phyloP scores from a whole-genome alignment of 2,888 invertebrate species.

The Caenorhabditis macrosperma region DNA sequence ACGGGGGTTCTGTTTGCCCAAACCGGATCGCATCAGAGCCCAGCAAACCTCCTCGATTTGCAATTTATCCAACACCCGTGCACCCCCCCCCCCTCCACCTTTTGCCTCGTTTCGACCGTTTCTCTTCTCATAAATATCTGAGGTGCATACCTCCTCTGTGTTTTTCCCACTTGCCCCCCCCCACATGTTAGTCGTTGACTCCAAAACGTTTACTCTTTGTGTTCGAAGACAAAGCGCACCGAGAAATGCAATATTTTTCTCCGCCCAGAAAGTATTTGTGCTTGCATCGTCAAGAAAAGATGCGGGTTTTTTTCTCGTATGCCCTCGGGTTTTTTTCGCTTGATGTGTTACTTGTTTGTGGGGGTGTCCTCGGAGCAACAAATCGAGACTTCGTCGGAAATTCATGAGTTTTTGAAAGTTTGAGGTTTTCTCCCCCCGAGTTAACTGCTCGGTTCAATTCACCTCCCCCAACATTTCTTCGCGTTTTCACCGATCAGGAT shows the following conservation, averaged over 20 bases:
- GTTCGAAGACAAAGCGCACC: not conserved
- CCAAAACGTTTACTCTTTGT: slow-evolving; percentile 17
- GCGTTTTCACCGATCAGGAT: too few relatives aligned
- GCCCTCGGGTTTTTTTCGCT: slow-evolving; percentile 13
- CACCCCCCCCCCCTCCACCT: too few relatives aligned
- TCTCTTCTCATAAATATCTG: slow-evolving; percentile 4
- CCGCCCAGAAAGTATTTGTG: slow-evolving; percentile 14
- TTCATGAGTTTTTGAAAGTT: slow-evolving; percentile 37
- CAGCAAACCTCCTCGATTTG: not conserved
- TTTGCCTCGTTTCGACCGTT: slow-evolving; percentile 14
- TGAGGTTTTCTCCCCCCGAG: not conserved
- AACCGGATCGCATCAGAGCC: slow-evolving; percentile 23
- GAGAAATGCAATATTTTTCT: slow-evolving; percentile 16
- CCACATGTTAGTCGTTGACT: slow-evolving; percentile 11
- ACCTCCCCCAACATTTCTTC: not conserved
- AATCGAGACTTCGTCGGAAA: slow-evolving; percentile 18
- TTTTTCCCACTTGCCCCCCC: slow-evolving; percentile 1
- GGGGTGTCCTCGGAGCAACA: slow-evolving; percentile 2
- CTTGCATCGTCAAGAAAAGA: not conserved
- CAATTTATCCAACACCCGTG: slow-evolving; percentile 17
- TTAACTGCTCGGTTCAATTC: not conserved
- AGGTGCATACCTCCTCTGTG: slow-evolving; percentile 1
- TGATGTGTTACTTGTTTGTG: slow-evolving; percentile 32
- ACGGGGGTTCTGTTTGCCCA: slow-evolving; percentile 31
- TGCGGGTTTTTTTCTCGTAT: slow-evolving; percentile 9